phyloP scores from a whole-genome alignment of 2,113 vertebrate genomes.

The Pterocles gutturalis region DNA sequence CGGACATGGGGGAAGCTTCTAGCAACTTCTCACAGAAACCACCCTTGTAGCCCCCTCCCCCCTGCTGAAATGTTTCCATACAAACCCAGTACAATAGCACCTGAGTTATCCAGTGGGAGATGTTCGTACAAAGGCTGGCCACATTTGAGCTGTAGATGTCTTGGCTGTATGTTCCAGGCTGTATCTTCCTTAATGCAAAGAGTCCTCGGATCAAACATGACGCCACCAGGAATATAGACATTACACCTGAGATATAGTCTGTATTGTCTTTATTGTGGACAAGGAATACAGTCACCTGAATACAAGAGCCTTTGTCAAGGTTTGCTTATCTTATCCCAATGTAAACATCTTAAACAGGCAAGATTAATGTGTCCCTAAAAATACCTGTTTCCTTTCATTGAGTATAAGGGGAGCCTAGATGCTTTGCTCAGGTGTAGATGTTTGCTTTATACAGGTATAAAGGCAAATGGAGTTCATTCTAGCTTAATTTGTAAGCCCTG shows the following conservation, averaged over 20 bases:
- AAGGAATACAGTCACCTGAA: neutral
- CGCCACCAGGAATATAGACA: rapidly evolving
- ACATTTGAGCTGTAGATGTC: neutral
- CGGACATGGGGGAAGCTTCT: too few species aligned
- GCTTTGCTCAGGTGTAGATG: neutral
- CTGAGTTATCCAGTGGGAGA: neutral
- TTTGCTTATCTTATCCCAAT: neutral
- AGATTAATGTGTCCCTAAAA: neutral
- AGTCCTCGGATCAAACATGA: neutral
- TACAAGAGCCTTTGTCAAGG: neutral
- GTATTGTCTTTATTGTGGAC: neutral
- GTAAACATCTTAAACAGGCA: neutral
- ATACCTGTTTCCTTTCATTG: neutral
- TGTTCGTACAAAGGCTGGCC: neutral
- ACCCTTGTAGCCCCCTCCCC: too few species aligned
- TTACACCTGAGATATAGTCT: neutral
- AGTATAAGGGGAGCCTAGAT: neutral
- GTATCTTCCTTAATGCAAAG: neutral
- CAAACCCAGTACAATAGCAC: neutral
- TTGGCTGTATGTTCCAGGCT: neutral
- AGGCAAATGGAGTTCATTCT: neutral
- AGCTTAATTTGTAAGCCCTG: neutral
- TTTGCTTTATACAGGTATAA: neutral
- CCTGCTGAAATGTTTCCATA: too few species aligned
- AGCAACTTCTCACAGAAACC: too few species aligned